phyloP scores from a whole-genome alignment of 2,113 vertebrate genomes.

The Oxyruncus cristatus region DNA sequence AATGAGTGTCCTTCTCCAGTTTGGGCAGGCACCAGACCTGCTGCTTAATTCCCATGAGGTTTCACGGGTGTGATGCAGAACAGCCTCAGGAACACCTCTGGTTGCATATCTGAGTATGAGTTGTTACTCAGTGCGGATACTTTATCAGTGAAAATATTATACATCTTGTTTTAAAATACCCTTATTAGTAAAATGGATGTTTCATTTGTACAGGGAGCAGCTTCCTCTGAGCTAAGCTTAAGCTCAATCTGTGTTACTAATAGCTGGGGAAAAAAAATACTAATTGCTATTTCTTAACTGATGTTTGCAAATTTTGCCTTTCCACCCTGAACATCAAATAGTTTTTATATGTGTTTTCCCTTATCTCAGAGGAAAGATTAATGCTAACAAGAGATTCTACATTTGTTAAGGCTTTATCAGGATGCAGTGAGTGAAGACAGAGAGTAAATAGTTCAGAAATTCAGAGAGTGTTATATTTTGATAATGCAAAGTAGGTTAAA shows the following conservation, averaged over 20 bases:
- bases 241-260: conserved; percentile 42
- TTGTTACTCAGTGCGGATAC: neutral
- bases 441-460: conserved; percentile 53
- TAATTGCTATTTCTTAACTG: conserved; percentile 57
- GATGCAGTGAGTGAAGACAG: conserved; percentile 38
- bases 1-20: neutral
- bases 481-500: conserved; percentile 57
- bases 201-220: neutral
- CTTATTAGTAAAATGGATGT: neutral
- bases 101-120: neutral
- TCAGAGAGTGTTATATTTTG: neutral
- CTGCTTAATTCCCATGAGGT: neutral
- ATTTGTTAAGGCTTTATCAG: conserved; percentile 43
- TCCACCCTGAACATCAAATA: conserved; percentile 51
- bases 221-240: conserved; percentile 47
- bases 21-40: neutral
- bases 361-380: conserved; percentile 56
- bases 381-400: conserved; percentile 47
- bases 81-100: neutral
- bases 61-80: neutral
- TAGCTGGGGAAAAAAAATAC: conserved; percentile 18
- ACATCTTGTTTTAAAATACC: neutral
- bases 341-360: conserved; percentile 36
- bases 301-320: conserved; percentile 58
- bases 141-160: neutral